Percentiles rank a stretch among this genome's conserved stretches.
Evolutionary conservation across 2,888 invertebrate genomes (phyloP).

Genomic region (Hirtodrosophila cameraria): DNA sequence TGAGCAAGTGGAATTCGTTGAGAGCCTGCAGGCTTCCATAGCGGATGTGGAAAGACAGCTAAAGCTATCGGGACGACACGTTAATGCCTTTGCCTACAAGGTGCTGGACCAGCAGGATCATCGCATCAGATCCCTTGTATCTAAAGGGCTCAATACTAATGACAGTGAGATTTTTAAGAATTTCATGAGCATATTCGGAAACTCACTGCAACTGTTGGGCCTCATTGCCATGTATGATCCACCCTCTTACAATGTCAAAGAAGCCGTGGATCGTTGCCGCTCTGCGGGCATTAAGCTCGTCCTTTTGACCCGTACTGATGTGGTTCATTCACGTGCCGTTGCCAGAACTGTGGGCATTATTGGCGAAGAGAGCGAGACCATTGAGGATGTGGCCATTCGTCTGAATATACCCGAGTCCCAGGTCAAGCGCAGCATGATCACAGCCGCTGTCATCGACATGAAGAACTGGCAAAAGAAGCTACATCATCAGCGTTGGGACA

Average conservation of each 20-base stretch:
- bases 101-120: constrained; percentile 23
- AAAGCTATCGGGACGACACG: constrained; percentile 30
- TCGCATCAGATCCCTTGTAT: background rate
- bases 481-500: constrained; percentile 47
- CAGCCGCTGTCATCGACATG: constrained; percentile 51
- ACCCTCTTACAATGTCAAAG: constrained; percentile 22
- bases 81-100: constrained; percentile 45
- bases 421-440: background rate
- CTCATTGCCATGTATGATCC: constrained; percentile 46
- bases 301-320: constrained; percentile 10
- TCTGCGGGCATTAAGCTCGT: constrained; percentile 64
- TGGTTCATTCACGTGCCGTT: constrained; percentile 21
- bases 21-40: background rate
- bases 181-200: constrained; percentile 21
- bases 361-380: background rate
- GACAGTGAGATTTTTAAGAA: background rate
- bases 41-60: background rate
- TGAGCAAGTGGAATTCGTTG: constrained; percentile 15
- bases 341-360: constrained; percentile 55
- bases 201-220: constrained; percentile 44
- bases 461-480: constrained; percentile 6
- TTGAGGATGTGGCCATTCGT: constrained; percentile 22
- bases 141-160: background rate
- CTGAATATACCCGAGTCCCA: constrained; percentile 1
- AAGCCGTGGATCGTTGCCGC: constrained; percentile 39